phyloP scores from a whole-genome alignment of 2,888 invertebrate species.

The Bugulina stolonifera region DNA sequence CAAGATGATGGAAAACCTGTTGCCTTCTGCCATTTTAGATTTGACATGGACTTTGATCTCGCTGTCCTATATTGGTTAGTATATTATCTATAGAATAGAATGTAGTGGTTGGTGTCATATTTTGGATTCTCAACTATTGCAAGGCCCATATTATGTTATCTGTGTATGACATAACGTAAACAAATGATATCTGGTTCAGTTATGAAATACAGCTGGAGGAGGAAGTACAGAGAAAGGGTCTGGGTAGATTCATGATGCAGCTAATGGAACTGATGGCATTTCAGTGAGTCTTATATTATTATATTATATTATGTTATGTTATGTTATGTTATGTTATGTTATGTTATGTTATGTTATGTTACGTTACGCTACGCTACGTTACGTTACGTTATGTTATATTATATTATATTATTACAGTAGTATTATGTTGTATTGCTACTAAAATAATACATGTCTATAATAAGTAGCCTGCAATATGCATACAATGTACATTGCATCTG shows the following conservation, averaged over 20 bases:
- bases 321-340: background rate
- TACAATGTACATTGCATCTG: too few relatives aligned
- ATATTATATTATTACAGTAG: background rate
- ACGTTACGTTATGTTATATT: background rate
- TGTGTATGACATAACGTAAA: too few relatives aligned
- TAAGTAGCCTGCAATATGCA: too few relatives aligned
- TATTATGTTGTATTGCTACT: background rate
- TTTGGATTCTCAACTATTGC: too few relatives aligned
- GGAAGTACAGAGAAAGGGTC: constrained; percentile 67
- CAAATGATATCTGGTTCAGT: too few relatives aligned
- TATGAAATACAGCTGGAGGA: constrained; percentile 81
- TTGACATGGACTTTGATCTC: constrained; percentile 74
- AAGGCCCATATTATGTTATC: too few relatives aligned
- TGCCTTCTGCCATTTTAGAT: constrained; percentile 75
- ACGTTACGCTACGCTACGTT: background rate
- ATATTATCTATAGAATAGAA: background rate
- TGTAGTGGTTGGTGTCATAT: background rate
- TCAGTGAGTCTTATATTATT: constrained; percentile 42
- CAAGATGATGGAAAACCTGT: constrained; percentile 54
- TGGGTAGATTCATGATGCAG: constrained; percentile 75
- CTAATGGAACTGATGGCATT: constrained; percentile 69
- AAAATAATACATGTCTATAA: constrained; percentile 23
- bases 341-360: background rate
- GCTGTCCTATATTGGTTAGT: constrained; percentile 69
- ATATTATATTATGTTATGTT: background rate